Evolutionary conservation across 2,888 invertebrate species (phyloP), one percentile per base, ranked within the genome.

Genomic region (Amiota mariae): DNA sequence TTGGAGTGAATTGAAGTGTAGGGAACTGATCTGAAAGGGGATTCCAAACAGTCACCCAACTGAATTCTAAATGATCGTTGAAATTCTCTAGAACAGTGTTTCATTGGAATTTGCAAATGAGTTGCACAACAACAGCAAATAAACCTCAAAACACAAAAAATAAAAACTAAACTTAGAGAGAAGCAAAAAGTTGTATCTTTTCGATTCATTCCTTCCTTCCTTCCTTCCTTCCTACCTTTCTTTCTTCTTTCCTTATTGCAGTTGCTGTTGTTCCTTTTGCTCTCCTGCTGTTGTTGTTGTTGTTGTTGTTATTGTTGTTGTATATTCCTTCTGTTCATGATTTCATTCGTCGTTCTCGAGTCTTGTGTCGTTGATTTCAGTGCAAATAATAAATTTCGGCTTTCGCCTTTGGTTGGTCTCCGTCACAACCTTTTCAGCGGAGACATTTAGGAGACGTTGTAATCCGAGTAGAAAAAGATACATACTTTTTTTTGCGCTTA

Each of bases 51-150:
- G 83, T 79, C 83, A 85, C 83, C 83, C 83, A 83, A 85, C 83
- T 83, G 83, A 83, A 83, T 83, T 83, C 85, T 85, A 87, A 87
- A 87, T 88, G 87, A 86, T 86, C 81, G 84, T 85, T 88, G 88
- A 87, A 87, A 87, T 86, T 86, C 88, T 85, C 80, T 74, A 81
- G 85, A 87, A 88, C 85, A 82, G 88, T 87, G 87, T 88, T 87
- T 87, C 88, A 81, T 81, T 84, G 88, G 87, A 88, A 88, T 88
- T 88, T 85, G 87, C 87, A 88, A 88, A 88, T 88, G 88, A 88
- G 87, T 86, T 88, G 87, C 81, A 79, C 79, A 20, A 70, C 20
- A 68, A 71, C 63, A 48, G 70, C 70, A 77, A 73, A 79, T 36
- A 36, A 46, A 36, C 1, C 6, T 13, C 11, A 46, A 12, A 24